Conservation (phyloP, 2,888 invertebrate genomes). For the Allygus modestus region DNA sequence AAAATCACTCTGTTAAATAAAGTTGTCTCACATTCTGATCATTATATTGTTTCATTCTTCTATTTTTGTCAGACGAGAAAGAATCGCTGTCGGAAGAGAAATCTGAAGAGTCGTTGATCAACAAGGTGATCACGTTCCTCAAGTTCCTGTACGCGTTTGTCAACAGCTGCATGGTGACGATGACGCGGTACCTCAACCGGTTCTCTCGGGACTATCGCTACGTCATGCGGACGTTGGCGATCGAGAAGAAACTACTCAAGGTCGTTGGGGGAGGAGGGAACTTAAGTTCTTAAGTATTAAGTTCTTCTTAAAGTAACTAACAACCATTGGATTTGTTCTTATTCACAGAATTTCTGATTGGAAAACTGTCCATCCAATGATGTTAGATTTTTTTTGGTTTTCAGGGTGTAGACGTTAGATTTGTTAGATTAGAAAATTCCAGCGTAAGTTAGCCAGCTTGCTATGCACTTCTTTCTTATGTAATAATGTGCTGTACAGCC, state of each 20-base stretch:
- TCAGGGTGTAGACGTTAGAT: too few relatives aligned
- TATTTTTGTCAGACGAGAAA: neutral
- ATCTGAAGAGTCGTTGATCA: slow-evolving; percentile 39
- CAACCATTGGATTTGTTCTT: neutral
- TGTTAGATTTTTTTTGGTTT: too few relatives aligned
- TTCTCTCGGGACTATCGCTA: slow-evolving; percentile 97
- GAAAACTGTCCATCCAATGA: too few relatives aligned
- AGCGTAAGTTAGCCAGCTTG: too few relatives aligned
- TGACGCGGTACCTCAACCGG: slow-evolving; percentile 89
- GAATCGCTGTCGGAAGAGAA: slow-evolving; percentile 7
- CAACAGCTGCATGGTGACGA: slow-evolving; percentile 87
- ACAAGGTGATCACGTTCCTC: slow-evolving; percentile 72
- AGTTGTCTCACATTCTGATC: too few relatives aligned
- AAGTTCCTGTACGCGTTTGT: slow-evolving; percentile 84
- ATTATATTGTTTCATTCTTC: too few relatives aligned
- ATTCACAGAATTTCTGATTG: too few relatives aligned
- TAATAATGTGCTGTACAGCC: too few relatives aligned
- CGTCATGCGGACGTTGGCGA: slow-evolving; percentile 91
- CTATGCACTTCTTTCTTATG: too few relatives aligned
- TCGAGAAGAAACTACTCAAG: slow-evolving; percentile 93
- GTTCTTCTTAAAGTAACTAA: neutral
- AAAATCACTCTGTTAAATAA: too few relatives aligned
- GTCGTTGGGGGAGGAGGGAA: too few relatives aligned
- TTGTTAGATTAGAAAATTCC: too few relatives aligned
- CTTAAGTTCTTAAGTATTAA: slow-evolving; percentile 55